Evolutionary conservation across 2,113 vertebrate genomes (phyloP).

Genomic region (Irena cyanogastra): DNA sequence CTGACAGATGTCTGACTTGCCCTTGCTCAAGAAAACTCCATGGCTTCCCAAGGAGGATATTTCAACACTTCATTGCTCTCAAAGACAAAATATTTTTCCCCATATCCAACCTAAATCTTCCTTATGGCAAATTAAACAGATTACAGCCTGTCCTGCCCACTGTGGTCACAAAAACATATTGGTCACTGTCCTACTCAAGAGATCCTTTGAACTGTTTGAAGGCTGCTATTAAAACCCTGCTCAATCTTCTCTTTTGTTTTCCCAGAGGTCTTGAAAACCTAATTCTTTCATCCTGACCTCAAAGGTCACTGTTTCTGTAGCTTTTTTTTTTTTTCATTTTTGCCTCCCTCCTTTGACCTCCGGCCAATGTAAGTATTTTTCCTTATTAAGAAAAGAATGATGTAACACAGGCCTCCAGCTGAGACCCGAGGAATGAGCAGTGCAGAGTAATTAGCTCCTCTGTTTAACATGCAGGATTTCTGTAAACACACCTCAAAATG

Average conservation of each 20-base stretch:
- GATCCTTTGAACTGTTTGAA: background rate
- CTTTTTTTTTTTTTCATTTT: background rate
- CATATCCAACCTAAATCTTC: constrained; percentile 7
- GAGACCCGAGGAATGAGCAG: background rate
- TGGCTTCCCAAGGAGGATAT: background rate
- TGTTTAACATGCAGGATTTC: background rate
- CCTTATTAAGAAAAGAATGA: background rate
- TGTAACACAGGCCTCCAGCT: background rate
- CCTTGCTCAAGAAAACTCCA: constrained; percentile 40
- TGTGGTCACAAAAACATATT: background rate
- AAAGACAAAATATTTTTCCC: constrained; percentile 28
- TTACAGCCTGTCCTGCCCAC: background rate
- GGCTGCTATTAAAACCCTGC: background rate
- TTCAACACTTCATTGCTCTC: constrained; percentile 36
- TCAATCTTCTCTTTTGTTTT: background rate
- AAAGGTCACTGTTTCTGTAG: background rate
- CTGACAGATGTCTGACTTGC: constrained; percentile 2
- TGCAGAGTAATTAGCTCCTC: background rate
- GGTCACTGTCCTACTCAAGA: background rate
- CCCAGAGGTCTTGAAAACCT: background rate
- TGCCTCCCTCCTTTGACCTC: background rate
- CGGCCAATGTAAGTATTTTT: background rate
- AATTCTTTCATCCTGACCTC: background rate
- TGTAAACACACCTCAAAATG: constrained; percentile 8
- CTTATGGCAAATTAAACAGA: constrained; percentile 2